A percentile compares a stretch with the other conserved stretches of the same genome.
Evolutionary conservation across 2,113 vertebrate genomes (phyloP).

Genomic region (Chionodraco myersi): DNA sequence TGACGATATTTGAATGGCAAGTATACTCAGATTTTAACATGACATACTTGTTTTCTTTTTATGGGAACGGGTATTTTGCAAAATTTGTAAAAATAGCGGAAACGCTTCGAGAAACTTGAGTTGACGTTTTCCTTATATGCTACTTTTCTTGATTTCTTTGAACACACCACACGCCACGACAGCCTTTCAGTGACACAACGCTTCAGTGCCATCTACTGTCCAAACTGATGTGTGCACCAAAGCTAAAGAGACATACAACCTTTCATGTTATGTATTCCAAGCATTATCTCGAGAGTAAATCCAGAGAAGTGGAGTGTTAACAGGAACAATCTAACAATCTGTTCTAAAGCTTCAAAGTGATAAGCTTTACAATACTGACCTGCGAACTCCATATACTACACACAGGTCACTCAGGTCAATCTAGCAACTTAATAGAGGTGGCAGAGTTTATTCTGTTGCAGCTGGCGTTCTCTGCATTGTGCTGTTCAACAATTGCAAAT

Average conservation of each 20-base stretch:
- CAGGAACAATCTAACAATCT: no score
- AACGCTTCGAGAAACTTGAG: accelerated
- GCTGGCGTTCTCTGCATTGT: no score
- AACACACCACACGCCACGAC: conserved; percentile 31
- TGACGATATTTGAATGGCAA: background rate
- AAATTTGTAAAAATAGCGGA: accelerated
- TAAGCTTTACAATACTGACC: no score
- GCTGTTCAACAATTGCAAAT: no score
- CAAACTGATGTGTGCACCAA: background rate
- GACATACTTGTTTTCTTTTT: background rate
- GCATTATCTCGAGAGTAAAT: background rate
- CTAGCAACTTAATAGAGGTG: no score
- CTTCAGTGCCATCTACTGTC: conserved; percentile 25
- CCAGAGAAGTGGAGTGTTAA: background rate
- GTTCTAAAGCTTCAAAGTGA: no score
- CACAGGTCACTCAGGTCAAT: no score
- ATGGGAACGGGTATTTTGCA: accelerated
- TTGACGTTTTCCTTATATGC: accelerated
- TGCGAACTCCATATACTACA: no score
- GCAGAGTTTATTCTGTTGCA: no score
- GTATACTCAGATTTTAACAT: background rate
- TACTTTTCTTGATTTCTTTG: conserved; percentile 2
- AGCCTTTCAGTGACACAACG: background rate
- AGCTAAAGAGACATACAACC: background rate
- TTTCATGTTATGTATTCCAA: background rate